phyloP scores from a whole-genome alignment of 2,113 vertebrate species.

The Oncorhynchus gorbuscha region DNA sequence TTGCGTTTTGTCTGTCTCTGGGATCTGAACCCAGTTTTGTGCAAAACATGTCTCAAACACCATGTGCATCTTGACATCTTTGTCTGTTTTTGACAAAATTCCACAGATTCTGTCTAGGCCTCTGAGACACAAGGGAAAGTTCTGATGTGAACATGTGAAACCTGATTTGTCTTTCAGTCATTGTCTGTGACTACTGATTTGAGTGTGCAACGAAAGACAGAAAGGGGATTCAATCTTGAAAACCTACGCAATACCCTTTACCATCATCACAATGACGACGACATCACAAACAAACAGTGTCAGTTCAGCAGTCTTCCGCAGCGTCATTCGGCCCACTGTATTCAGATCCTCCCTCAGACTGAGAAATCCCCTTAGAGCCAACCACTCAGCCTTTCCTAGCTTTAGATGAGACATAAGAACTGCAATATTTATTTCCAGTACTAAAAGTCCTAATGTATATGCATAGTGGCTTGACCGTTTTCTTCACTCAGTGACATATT shows the following conservation, averaged over 20 bases:
- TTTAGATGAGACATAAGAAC: neutral
- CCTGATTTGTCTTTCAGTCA: constrained; percentile 32
- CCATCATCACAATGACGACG: neutral
- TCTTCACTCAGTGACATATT: too few relatives aligned
- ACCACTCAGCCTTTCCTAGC: neutral
- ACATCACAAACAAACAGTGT: neutral
- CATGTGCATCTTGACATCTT: too few relatives aligned
- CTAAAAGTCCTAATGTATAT: neutral
- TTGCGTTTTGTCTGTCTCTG: too few relatives aligned
- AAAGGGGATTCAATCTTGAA: neutral
- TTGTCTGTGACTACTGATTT: constrained; percentile 18
- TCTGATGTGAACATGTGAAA: constrained; percentile 28
- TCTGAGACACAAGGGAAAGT: constrained; percentile 7
- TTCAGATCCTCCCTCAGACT: neutral
- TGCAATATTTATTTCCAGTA: neutral
- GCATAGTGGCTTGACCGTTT: neutral
- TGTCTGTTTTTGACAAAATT: too few relatives aligned
- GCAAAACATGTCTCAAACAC: neutral
- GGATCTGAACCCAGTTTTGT: too few relatives aligned
- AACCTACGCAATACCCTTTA: constrained; percentile 25
- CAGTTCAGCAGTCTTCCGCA: too few relatives aligned
- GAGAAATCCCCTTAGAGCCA: constrained; percentile 31
- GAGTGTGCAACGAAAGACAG: neutral
- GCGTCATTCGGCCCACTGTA: neutral
- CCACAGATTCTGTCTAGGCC: neutral